Evolutionary conservation across 1,140 invertebrate species (phyloP).

Genomic region (Drosophila biarmipes): DNA sequence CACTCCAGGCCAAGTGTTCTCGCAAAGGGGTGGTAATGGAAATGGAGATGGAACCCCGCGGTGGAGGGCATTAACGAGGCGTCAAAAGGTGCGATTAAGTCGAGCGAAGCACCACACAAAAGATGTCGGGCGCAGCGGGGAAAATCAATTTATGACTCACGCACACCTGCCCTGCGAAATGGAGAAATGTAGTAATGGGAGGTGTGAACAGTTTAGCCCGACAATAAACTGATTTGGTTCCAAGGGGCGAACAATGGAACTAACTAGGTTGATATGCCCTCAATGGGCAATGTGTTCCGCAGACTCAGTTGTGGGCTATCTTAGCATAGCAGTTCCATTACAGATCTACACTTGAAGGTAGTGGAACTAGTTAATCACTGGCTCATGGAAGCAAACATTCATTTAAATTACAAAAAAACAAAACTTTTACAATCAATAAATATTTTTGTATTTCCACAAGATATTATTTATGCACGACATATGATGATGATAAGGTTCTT

Average conservation of each 20-base stretch:
- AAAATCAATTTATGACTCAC: slow-evolving; percentile 70
- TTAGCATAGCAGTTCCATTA: not conserved
- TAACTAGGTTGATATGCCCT: slow-evolving; percentile 23
- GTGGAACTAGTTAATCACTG: not conserved
- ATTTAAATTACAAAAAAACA: no score
- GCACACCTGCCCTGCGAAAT: slow-evolving; percentile 13
- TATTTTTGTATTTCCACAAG: no score
- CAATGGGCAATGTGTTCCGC: not conserved
- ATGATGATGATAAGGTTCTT: no score
- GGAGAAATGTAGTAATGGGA: not conserved
- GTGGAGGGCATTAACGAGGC: slow-evolving; percentile 51
- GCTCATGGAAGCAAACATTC: not conserved
- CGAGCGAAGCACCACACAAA: slow-evolving; percentile 31
- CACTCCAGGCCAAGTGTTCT: not conserved
- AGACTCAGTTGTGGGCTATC: slow-evolving; percentile 2
- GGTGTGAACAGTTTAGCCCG: slow-evolving; percentile 43
- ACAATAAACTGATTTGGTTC: slow-evolving; percentile 38
- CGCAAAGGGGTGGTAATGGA: not conserved
- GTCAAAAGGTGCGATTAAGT: slow-evolving; percentile 70
- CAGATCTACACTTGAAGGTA: not conserved
- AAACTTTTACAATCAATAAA: no score
- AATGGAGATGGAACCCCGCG: not conserved
- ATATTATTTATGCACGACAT: no score
- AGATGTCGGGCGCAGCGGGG: slow-evolving; percentile 7
- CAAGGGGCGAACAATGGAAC: slow-evolving; percentile 14